Conservation (phyloP, 2,113 vertebrate genomes). For the Puffinus mauretanicus region DNA sequence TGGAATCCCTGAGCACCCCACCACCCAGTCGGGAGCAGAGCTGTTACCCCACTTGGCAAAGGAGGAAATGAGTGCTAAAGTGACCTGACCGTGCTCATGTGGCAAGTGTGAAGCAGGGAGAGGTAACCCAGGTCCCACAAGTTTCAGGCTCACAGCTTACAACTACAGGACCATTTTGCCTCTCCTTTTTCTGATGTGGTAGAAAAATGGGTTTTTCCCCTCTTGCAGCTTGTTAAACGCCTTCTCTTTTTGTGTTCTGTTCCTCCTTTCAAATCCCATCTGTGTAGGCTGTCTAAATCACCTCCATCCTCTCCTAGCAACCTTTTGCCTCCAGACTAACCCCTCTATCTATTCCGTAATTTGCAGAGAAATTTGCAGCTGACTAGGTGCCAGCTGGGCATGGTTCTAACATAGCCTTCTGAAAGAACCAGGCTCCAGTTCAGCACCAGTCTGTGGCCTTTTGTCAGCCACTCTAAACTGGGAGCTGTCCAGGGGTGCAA, state of each 20-base stretch:
- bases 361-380: conserved; percentile 14
- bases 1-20: neutral
- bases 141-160: neutral
- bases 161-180: neutral
- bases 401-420: neutral
- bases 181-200: neutral
- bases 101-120: neutral
- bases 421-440: neutral
- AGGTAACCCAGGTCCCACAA: neutral
- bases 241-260: neutral
- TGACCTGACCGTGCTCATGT: neutral
- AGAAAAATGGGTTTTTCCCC: neutral
- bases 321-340: conserved; percentile 22
- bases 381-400: conserved; percentile 7
- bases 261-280: neutral
- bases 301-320: conserved; percentile 42
- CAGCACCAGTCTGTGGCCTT: neutral
- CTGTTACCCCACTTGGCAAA: neutral
- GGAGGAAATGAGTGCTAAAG: neutral
- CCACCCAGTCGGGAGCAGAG: neutral
- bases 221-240: neutral
- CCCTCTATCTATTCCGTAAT: neutral
- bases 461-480: neutral
- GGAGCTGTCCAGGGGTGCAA: neutral
- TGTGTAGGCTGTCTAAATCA: neutral